Percentiles rank a stretch among this genome's conserved stretches.
These are phyloP conservation scores for Rhamnusium bicolor DNA, from an alignment of 2,888 invertebrate species.

Conservation along the genomic window DNA sequence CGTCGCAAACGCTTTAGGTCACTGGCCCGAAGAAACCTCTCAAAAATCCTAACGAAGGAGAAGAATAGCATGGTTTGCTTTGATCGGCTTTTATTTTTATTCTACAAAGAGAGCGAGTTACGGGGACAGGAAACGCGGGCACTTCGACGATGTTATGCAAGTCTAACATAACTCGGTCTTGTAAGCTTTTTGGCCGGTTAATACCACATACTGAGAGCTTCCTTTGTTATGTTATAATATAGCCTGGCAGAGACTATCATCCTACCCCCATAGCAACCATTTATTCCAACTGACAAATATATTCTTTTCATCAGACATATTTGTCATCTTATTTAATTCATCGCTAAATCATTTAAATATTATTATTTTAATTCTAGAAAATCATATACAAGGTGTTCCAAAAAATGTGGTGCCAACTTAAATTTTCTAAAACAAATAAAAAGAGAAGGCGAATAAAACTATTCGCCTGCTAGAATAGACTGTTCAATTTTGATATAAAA, in stretches of 20 bases:
- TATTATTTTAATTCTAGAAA: too few species aligned
- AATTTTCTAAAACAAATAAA: too few species aligned
- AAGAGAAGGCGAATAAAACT: too few species aligned
- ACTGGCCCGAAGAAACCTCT: slow-evolving; percentile 70
- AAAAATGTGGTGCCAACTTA: too few species aligned
- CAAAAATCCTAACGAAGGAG: slow-evolving; percentile 35
- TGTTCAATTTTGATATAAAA: too few species aligned
- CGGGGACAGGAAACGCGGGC: slow-evolving; percentile 17
- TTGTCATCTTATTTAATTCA: too few species aligned
- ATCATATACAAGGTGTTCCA: too few species aligned
- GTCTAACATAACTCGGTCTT: slow-evolving; percentile 6
- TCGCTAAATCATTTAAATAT: too few species aligned
- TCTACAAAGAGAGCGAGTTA: slow-evolving; percentile 26
- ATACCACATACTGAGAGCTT: background rate
- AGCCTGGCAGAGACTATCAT: background rate
- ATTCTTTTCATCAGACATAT: too few species aligned
- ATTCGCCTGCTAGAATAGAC: too few species aligned
- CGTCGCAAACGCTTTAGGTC: slow-evolving; percentile 63
- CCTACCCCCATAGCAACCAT: background rate
- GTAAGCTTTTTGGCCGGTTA: background rate
- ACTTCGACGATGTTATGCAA: slow-evolving; percentile 4
- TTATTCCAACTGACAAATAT: background rate
- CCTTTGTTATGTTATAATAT: background rate
- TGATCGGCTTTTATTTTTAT: slow-evolving; percentile 19
- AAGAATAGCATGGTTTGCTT: slow-evolving; percentile 15